A percentile compares a stretch with the other conserved stretches of the same genome.
Evolutionary conservation across 2,888 invertebrate genomes (phyloP).

Genomic region (Kryphioiulus occultus): DNA sequence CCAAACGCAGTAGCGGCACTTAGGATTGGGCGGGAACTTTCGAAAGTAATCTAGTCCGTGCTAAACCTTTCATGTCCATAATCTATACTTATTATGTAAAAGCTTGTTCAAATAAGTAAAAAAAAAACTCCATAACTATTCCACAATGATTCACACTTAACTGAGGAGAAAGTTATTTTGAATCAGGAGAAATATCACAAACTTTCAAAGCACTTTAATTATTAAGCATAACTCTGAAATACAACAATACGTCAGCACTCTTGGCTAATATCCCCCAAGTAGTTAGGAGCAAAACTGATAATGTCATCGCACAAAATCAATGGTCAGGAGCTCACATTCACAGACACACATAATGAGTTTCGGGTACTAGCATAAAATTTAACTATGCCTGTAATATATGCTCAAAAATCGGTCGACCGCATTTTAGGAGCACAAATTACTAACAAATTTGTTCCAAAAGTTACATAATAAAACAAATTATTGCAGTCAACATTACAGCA

Average conservation of each 20-base stretch:
- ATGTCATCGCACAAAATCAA: background rate
- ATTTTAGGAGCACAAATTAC: background rate
- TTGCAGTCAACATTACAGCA: background rate
- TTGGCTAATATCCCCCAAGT: background rate
- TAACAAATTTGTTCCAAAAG: background rate
- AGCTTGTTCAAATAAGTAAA: too few relatives aligned
- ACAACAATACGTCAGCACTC: constrained; percentile 5
- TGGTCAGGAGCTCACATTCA: background rate
- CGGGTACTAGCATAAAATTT: background rate
- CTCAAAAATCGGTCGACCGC: background rate
- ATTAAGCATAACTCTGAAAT: constrained; percentile 5
- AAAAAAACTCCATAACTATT: too few relatives aligned
- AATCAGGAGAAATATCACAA: background rate
- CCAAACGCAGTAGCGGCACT: too few relatives aligned
- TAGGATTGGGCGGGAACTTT: too few relatives aligned
- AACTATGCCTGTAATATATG: background rate
- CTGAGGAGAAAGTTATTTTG: too few relatives aligned
- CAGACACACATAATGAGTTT: background rate
- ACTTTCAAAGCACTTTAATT: constrained; percentile 5
- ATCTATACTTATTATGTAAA: too few relatives aligned
- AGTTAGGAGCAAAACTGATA: background rate
- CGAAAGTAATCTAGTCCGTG: too few relatives aligned
- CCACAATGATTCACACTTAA: too few relatives aligned
- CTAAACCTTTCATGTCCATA: too few relatives aligned
- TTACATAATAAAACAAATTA: background rate